Percentiles rank a stretch among this genome's conserved stretches.
These are phyloP conservation scores for Dicranocentrus wangi DNA, from an alignment of 2,888 invertebrate species.

Conservation along the genomic window DNA sequence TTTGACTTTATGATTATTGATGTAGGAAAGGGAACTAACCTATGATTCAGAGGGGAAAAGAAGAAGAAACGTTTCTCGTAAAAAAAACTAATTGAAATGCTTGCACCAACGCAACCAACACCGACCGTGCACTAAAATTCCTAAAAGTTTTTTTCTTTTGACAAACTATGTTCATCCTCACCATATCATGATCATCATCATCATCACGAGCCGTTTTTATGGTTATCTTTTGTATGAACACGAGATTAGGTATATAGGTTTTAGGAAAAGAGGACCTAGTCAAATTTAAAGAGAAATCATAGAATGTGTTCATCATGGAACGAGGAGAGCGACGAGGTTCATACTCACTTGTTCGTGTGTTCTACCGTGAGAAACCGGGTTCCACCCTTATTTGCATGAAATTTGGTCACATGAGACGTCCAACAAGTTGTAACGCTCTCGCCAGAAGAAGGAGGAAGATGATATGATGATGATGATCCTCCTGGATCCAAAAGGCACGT, in stretches of 20 bases:
- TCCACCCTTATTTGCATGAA: slow-evolving; percentile 72
- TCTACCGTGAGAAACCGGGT: slow-evolving; percentile 70
- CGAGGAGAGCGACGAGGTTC: no score
- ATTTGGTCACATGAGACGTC: slow-evolving; percentile 66
- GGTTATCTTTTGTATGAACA: slow-evolving; percentile 34
- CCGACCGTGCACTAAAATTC: no score
- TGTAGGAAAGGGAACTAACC: background rate
- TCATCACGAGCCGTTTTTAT: slow-evolving; percentile 12
- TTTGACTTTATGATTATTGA: slow-evolving; percentile 47
- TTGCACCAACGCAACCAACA: no score
- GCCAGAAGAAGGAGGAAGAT: slow-evolving; percentile 19
- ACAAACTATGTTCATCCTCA: slow-evolving; percentile 12
- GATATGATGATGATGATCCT: slow-evolving; percentile 20
- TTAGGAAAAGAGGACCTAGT: slow-evolving; percentile 9
- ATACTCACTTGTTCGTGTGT: slow-evolving; percentile 65
- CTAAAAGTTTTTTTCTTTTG: background rate
- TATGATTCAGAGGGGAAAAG: background rate
- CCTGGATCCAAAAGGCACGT: slow-evolving; percentile 35
- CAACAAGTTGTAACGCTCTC: slow-evolving; percentile 39
- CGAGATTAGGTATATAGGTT: slow-evolving; percentile 48
- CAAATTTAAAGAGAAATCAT: slow-evolving; percentile 38
- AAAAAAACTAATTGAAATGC: no score
- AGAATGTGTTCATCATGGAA: slow-evolving; percentile 41
- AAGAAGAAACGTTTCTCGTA: no score
- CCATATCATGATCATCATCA: no score